Evolutionary conservation across 2,888 invertebrate species (phyloP), one percentile per base, ranked within the genome.

Genomic region (Lasioglossum morio): DNA sequence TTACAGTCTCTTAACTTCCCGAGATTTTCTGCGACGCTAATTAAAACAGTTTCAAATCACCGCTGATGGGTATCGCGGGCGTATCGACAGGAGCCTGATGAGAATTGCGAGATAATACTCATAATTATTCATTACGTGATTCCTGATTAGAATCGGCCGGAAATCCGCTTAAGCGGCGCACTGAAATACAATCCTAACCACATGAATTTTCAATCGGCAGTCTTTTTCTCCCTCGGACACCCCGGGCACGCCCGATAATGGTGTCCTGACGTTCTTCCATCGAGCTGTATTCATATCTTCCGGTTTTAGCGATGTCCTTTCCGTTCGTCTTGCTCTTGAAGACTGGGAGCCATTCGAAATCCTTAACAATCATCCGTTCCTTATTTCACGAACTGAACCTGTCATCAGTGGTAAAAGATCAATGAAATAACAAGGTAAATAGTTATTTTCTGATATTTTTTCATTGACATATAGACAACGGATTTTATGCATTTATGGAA

Each of bases 51-150:
- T 70, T 3, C 19, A 30, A 66, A 77, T 82, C 34, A 37, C n/a
- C 57, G 48, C 37, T 34, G 76, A 73, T 84, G 48, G 27, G 34
- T 23, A 72, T 63, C 63, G 46, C 34, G 60, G n/a, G 19, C 8
- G 77, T 23, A 70, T 70, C 72, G 53, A 30, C 3, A 19, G 57
- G 10, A 23, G 12, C 72, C 43, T 46, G 60, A 43, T 19, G 53
- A 60, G 72, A 74, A 72, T 75, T 75, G 75, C 72, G 19, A 37
- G 66, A 72, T 75, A 78, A 63, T 34, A 46, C 43, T 85, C 83
- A 76, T 85, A 79, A 82, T 76, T 82, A 84, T 79, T 85, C 84
- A 85, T 85, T 82, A 78, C 63, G 16, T 3, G n/a, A 53, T 10
- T 34, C 27, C 60, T 70, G 75, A 79, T 74, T 79, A 73, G 27